phyloP scores from a whole-genome alignment of 1,140 invertebrate genomes.

The Planococcus citri region DNA sequence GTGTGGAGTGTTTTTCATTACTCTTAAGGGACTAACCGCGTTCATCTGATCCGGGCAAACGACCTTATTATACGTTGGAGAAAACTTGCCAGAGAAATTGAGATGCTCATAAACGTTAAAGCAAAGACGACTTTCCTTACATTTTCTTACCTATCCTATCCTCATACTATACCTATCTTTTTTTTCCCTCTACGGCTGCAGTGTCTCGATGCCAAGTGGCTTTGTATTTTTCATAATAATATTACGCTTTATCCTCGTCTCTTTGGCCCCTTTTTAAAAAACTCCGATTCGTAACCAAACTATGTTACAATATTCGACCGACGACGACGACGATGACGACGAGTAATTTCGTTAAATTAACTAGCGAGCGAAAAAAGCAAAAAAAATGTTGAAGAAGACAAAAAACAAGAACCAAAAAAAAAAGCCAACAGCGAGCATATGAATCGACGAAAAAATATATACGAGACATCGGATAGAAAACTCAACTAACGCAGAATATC shows the following conservation, averaged over 20 bases:
- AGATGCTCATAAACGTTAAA: conserved; percentile 7
- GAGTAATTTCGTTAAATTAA: conserved; percentile 8
- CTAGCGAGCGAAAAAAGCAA: no score
- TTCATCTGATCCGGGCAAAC: conserved; percentile 1
- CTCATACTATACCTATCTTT: neutral
- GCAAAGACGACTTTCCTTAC: neutral
- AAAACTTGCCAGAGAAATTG: neutral
- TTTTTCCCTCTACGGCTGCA: neutral
- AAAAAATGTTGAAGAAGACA: no score
- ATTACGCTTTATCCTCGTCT: neutral
- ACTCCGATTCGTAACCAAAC: neutral
- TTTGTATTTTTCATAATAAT: conserved; percentile 3
- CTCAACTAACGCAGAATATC: neutral
- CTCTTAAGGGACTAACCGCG: conserved; percentile 5
- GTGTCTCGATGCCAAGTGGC: neutral
- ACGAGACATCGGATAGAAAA: neutral
- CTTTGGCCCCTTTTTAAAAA: neutral
- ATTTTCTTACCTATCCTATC: neutral
- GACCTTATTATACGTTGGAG: conserved; percentile 6
- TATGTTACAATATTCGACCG: neutral
- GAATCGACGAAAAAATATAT: no score
- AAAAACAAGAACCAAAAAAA: neutral
- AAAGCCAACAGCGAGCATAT: neutral
- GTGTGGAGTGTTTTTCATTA: conserved; percentile 3
- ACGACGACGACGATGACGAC: no score